phyloP scores from a whole-genome alignment of 2,888 invertebrate species.

The Axea sp. region DNA sequence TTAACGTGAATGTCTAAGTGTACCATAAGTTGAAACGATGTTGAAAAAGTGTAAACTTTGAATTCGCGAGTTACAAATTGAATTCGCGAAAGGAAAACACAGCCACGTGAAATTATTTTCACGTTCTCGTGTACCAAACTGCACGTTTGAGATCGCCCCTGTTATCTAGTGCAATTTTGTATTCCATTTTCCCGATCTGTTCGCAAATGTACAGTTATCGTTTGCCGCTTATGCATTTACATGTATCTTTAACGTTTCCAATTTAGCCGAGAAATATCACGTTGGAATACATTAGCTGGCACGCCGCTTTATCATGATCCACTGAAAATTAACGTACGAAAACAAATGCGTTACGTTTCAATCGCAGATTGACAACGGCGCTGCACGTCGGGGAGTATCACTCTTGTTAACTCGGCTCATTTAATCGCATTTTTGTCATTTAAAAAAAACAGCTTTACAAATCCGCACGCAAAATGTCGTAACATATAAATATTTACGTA shows the following conservation, averaged over 20 bases:
- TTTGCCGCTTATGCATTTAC: slow-evolving; percentile 24
- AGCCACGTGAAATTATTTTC: slow-evolving; percentile 9
- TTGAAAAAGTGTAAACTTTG: too few species aligned
- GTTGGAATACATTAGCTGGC: slow-evolving; percentile 22
- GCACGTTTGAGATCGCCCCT: slow-evolving; percentile 9
- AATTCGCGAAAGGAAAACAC: too few species aligned
- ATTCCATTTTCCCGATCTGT: slow-evolving; percentile 28
- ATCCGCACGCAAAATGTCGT: slow-evolving; percentile 24
- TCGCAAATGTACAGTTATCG: slow-evolving; percentile 51
- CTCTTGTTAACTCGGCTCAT: slow-evolving; percentile 2
- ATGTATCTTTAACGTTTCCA: slow-evolving; percentile 43
- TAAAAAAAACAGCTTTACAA: slow-evolving; percentile 34
- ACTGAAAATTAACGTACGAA: slow-evolving; percentile 31
- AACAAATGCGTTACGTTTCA: slow-evolving; percentile 38
- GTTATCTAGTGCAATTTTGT: slow-evolving; percentile 26
- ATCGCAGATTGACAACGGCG: slow-evolving; percentile 30
- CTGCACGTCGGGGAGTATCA: slow-evolving; percentile 1
- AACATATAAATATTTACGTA: slow-evolving; percentile 6
- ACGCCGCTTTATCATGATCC: slow-evolving; percentile 33
- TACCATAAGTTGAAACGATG: too few species aligned
- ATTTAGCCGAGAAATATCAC: slow-evolving; percentile 48
- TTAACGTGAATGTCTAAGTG: too few species aligned
- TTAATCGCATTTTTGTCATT: slow-evolving; percentile 13
- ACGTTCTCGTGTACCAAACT: neutral
- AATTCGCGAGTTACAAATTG: too few species aligned